Percentiles rank a stretch among this genome's conserved stretches.
These are phyloP conservation scores for Geodia barretti DNA, from an alignment of 37 sponge, comb jelly and placozoan genomes.

Conservation along the genomic window DNA sequence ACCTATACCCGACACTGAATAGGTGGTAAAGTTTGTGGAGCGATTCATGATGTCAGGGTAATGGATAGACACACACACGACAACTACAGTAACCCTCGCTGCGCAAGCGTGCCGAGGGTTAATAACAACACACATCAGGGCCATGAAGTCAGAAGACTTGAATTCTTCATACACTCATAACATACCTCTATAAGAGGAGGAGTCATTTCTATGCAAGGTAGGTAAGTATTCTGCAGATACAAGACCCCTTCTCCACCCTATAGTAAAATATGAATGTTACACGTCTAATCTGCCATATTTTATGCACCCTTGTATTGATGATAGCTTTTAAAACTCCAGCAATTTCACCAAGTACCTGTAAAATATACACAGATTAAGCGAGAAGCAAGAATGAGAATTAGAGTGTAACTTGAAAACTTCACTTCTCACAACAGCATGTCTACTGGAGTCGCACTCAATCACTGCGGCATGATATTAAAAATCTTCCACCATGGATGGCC, in stretches of 20 bases:
- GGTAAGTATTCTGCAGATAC: constrained; percentile 53
- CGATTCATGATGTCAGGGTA: too few relatives aligned
- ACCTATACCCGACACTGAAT: too few relatives aligned
- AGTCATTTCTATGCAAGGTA: constrained; percentile 51
- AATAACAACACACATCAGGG: too few relatives aligned
- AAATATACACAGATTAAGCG: background rate
- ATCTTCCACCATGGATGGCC: too few relatives aligned
- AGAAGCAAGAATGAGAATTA: background rate
- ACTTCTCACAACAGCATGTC: background rate
- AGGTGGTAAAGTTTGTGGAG: too few relatives aligned
- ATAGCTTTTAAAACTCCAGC: constrained; percentile 50
- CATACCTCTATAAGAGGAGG: constrained; percentile 53
- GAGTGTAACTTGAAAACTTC: background rate
- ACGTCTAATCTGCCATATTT: background rate
- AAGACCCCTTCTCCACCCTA: constrained; percentile 55
- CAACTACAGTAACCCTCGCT: too few relatives aligned
- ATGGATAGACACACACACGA: too few relatives aligned
- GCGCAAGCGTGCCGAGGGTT: too few relatives aligned
- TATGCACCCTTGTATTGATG: constrained; percentile 26
- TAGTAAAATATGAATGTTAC: background rate
- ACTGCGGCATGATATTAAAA: too few relatives aligned
- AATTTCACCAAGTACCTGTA: constrained; percentile 57
- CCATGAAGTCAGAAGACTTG: too few relatives aligned
- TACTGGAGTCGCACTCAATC: too few relatives aligned
- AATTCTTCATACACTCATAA: too few relatives aligned